Evolutionary conservation across 2,113 vertebrate genomes (phyloP).

Genomic region (Sceloporus tristichus): DNA sequence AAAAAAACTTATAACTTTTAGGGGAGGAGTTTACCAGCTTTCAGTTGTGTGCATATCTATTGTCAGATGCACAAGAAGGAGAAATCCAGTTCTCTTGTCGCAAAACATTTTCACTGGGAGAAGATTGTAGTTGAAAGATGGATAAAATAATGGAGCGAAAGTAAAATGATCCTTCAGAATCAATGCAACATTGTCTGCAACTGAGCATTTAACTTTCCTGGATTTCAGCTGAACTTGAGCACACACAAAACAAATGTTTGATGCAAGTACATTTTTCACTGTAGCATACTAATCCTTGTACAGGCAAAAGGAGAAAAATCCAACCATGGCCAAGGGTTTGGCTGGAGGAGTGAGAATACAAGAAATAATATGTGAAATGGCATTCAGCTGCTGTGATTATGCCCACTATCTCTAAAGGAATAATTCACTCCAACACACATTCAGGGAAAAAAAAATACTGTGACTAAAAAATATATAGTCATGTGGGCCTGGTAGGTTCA

Average conservation of each 20-base stretch:
- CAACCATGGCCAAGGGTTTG: too few relatives aligned
- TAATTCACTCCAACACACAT: slow-evolving; percentile 9
- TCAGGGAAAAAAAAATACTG: neutral
- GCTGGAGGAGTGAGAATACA: neutral
- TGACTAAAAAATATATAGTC: slow-evolving; percentile 40
- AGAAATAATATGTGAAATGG: neutral
- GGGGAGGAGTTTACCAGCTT: slow-evolving; percentile 26
- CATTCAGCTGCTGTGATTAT: neutral
- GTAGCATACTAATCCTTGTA: neutral
- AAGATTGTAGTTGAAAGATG: neutral
- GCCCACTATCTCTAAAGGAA: neutral
- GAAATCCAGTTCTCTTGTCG: neutral
- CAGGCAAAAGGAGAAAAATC: neutral
- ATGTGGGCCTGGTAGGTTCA: slow-evolving; percentile 41
- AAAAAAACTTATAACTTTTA: slow-evolving; percentile 60
- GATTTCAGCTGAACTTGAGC: neutral
- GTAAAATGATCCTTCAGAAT: neutral
- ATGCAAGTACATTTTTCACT: neutral
- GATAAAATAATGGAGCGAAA: neutral
- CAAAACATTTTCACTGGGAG: neutral
- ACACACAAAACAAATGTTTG: neutral
- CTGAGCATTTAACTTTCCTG: neutral
- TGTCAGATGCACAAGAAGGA: slow-evolving; percentile 32
- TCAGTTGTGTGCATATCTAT: neutral
- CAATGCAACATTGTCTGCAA: neutral